These are phyloP conservation scores for Congeria kusceri DNA, from an alignment of 2,888 invertebrate species.

Conservation along the genomic window DNA sequence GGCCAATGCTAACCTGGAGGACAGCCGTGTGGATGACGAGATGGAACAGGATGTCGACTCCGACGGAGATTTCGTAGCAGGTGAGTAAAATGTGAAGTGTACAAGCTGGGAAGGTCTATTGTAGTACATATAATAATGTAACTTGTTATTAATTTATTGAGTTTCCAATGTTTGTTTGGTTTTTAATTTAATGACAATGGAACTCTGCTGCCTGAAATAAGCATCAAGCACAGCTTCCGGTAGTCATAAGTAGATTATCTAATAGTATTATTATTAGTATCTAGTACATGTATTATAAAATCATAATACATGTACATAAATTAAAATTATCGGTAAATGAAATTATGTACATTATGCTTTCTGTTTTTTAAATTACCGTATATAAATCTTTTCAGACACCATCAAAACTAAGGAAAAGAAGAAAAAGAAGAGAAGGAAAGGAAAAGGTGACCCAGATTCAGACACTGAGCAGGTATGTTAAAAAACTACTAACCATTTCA, in stretches of 20 bases:
- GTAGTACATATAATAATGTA: neutral
- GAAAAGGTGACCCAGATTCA: conserved; percentile 60
- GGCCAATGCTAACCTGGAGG: conserved; percentile 4
- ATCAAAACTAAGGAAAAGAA: conserved; percentile 77
- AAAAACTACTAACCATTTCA: no score
- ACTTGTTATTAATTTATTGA: neutral
- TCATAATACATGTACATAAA: no score
- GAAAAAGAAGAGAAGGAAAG: conserved; percentile 71
- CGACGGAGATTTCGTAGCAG: conserved; percentile 72
- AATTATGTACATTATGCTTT: no score
- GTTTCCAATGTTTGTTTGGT: neutral
- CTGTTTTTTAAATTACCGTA: no score
- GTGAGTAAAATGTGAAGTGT: no score
- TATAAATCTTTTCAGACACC: conserved; percentile 66
- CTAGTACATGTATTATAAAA: no score
- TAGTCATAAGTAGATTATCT: no score
- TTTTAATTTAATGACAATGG: no score
- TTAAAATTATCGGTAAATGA: no score
- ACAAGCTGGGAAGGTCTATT: neutral
- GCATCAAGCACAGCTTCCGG: no score
- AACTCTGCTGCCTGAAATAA: no score
- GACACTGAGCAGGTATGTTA: conserved; percentile 70
- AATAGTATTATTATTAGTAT: no score
- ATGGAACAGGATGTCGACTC: conserved; percentile 66
- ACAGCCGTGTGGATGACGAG: conserved; percentile 60